Evolutionary conservation across 30 jellyfish, hydroid and myxozoan species (phyloP).

Genomic region (Catostylus mosaicus): DNA sequence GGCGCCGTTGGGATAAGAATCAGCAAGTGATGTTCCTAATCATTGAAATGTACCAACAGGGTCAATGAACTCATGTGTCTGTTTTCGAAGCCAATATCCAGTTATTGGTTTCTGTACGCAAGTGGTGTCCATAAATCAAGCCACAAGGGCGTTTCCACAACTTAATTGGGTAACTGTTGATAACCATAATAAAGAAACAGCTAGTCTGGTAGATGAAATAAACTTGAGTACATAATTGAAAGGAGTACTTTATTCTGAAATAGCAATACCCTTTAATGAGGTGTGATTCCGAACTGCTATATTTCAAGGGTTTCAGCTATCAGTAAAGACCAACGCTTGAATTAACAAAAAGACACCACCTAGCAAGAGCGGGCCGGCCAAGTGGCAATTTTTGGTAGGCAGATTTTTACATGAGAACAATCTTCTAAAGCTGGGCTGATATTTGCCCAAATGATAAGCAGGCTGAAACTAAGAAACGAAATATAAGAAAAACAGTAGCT

Average conservation of each 20-base stretch:
- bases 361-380: too few species aligned
- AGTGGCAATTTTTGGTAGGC: too few species aligned
- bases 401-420: too few species aligned
- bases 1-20: conserved; percentile 39
- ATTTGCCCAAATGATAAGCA: too few species aligned
- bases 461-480: too few species aligned
- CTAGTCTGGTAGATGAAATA: not conserved
- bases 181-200: not conserved
- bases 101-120: not conserved
- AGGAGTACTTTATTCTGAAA: not conserved
- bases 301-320: too few species aligned
- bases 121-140: conserved; percentile 2
- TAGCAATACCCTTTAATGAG: not conserved
- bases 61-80: not conserved
- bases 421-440: too few species aligned
- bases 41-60: not conserved
- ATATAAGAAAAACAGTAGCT: too few species aligned
- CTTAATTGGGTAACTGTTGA: not conserved
- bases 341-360: too few species aligned
- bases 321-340: too few species aligned
- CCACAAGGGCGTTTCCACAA: conserved; percentile 4
- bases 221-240: not conserved
- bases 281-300: not conserved
- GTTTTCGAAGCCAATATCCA: not conserved
- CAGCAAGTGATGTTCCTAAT: not conserved